A percentile compares a stretch with the other conserved stretches of the same genome.
phyloP scores from a whole-genome alignment of 2,888 invertebrate genomes.

The Andrena praecox region DNA sequence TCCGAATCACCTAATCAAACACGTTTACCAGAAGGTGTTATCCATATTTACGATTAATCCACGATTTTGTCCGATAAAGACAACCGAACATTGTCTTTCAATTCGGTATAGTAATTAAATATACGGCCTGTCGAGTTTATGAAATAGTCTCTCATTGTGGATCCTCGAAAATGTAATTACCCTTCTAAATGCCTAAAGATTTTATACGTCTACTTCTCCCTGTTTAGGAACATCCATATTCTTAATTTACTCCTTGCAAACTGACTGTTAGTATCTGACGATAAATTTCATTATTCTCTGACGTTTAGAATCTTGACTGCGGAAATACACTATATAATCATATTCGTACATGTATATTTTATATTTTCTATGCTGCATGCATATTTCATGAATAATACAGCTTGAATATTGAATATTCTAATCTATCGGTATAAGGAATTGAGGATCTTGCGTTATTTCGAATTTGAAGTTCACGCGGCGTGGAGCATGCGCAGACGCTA shows the following conservation, averaged over 20 bases:
- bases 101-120: too few relatives aligned
- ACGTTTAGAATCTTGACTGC: too few relatives aligned
- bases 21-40: background rate
- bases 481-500: background rate
- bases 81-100: too few relatives aligned
- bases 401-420: background rate
- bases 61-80: background rate
- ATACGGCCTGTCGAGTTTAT: too few relatives aligned
- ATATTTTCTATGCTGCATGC: background rate
- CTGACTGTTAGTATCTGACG: too few relatives aligned
- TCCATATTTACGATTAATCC: background rate
- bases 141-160: too few relatives aligned
- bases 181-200: too few relatives aligned
- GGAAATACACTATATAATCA: background rate
- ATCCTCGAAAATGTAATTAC: too few relatives aligned
- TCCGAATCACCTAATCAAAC: background rate
- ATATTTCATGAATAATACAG: background rate
- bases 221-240: too few relatives aligned
- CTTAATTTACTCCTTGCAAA: background rate
- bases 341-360: background rate
- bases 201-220: too few relatives aligned
- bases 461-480: background rate
- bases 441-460: background rate
- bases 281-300: too few relatives aligned
- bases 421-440: background rate